Base-by-base conservation (phyloP, 1,140 invertebrate genomes). In the Zaprionus ornatus region DNA sequence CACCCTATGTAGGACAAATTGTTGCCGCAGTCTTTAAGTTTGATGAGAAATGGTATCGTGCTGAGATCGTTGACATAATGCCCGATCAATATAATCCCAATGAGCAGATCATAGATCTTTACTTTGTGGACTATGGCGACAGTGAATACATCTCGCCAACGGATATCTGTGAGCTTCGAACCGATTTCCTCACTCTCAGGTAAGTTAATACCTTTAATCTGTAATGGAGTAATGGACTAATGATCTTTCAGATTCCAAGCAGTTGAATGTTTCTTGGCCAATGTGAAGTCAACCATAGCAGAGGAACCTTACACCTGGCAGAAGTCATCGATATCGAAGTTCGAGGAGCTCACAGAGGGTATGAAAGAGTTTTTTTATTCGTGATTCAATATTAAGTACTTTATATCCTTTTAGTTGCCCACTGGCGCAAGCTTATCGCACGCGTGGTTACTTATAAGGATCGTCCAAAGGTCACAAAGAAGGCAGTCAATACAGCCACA, bases 91-190 rank as follows among this genome's bases (percentile, higher is more conserved):
- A 95, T 42, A 94, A 95, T 83, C 92, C 93, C 0, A 92, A 93
- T 25, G 84, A 93, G 60, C 85, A 93, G 76, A 93, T 94, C 29
- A 95, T 96, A 0, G 94, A 95, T 80, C 93, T 97, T 4, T 96
- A 96, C 83, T 97, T 95, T 90, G 93, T 97, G 37, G 97, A 98
- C 93, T 98, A 96, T 92, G 97, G 97, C 0, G 96, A 97, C 91
- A 95, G 94, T 52, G 95, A 95, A 60, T 94, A 94, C 52, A 93
- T 96, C 1, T 92, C 93, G 0, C 93, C 93, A n/a, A 93, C 95
- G 13, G 93, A 95, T 56, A 84, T 97, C 2, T 95, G 94, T 67
- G 95, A 96, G 80, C 92, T 98, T 52, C 93, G 95, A 32, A 95
- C 95, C 2, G 96, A 97, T 87, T 96, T 97, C 87, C 92, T 97